Evolutionary conservation across 2,113 vertebrate species (phyloP).

Genomic region (Sterna hirundo): DNA sequence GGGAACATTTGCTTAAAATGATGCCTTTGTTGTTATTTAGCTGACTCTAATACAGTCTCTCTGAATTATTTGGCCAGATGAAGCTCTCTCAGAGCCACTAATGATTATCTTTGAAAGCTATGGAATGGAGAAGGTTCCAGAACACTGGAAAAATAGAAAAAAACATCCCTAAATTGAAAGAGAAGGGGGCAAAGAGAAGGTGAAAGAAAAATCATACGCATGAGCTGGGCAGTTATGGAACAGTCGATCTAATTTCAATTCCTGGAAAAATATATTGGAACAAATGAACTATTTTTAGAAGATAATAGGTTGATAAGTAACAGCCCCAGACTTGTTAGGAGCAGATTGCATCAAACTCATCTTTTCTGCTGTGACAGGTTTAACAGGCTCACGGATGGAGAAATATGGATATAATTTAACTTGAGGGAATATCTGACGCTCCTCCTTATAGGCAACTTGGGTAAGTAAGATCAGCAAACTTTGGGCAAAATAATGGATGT

Average conservation of each 20-base stretch:
- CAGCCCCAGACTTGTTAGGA: not conserved
- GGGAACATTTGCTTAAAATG: not conserved
- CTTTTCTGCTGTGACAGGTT: not conserved
- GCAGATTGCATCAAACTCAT: not conserved
- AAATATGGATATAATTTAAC: not conserved
- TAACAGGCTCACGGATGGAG: not conserved
- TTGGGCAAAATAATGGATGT: not conserved
- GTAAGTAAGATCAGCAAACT: not conserved
- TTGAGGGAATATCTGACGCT: not conserved
- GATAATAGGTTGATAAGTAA: slow-evolving; percentile 16
- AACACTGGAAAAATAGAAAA: not conserved
- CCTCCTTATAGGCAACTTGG: not conserved
- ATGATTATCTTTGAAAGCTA: not conserved
- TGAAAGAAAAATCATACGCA: not conserved
- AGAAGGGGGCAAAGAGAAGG: too few species aligned
- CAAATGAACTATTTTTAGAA: slow-evolving; percentile 19
- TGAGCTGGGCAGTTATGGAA: not conserved
- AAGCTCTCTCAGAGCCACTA: not conserved
- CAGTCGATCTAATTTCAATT: not conserved
- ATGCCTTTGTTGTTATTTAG: not conserved
- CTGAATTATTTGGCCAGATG: not conserved
- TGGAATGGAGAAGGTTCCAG: not conserved
- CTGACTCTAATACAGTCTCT: not conserved
- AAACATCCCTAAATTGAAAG: not conserved
- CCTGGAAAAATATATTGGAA: slow-evolving; percentile 8